Evolutionary conservation across 2,888 invertebrate species (phyloP).

Genomic region (Lycocerus yunnanus): DNA sequence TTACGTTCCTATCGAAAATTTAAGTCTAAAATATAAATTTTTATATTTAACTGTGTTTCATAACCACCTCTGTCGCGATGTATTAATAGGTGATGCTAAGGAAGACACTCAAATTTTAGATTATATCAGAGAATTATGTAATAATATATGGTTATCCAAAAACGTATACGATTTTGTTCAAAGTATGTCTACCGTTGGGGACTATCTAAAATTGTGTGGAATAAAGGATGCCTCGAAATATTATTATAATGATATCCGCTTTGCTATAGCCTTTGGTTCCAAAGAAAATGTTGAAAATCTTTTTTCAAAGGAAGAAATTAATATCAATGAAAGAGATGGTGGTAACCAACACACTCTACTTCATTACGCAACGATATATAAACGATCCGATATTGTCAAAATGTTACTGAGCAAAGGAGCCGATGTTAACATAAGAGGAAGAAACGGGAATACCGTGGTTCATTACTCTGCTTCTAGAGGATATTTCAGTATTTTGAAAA

Average conservation of each 20-base stretch:
- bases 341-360: not conserved
- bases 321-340: not conserved
- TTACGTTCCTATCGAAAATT: not conserved
- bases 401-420: constrained; percentile 1
- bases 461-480: not conserved
- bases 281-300: not conserved
- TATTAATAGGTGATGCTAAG: not conserved
- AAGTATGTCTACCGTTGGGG: not conserved
- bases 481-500: not conserved
- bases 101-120: not conserved
- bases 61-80: not conserved
- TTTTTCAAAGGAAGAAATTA: not conserved
- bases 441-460: not conserved
- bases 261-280: constrained; percentile 1
- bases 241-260: not conserved
- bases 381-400: not conserved
- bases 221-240: not conserved
- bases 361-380: constrained; percentile 4
- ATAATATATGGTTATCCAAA: not conserved
- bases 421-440: not conserved
- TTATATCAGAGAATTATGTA: not conserved
- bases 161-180: not conserved
- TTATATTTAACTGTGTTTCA: not conserved
- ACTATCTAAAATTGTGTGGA: not conserved
- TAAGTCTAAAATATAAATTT: not conserved